Evolutionary conservation across 2,797 vertebrate species (phyloP), one percentile per base, ranked within the genome.

Genomic region (Pipistrellus kuhlii): DNA sequence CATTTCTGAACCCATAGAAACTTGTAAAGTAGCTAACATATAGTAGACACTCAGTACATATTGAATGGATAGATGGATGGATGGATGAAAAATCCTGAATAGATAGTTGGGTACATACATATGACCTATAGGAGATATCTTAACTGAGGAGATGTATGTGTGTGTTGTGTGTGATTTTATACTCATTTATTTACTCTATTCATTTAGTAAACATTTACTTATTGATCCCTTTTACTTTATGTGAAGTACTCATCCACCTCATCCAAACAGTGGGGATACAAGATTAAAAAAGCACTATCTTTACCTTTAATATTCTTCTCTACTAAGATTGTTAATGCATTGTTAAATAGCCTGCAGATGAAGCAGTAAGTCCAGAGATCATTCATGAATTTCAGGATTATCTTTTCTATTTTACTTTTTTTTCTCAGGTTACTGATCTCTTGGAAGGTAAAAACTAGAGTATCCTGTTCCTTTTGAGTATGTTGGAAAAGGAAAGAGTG

Each of bases 361-460:
- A 93, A 95, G 8, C 30, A 25, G 6, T 95, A 82, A 89, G 59
- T 76, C 55, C 73, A 72, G 51, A 94, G 11, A 62, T 90, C n/a
- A 72, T 87, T 92, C 18, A 81, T 48, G 46, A 89, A 80, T 93
- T 93, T 94, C 46, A 91, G 32, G 12, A 44, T 68, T 88, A 75
- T 86, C 27, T 80, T 95, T 84, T 81, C 18, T 88, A 75, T 91
- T 93, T 92, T 57, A 32, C 75, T 71, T 91, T 90, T 90, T 91
- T 75, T 72, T 2, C 48, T 53, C 27, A 84, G 77, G 4, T 30
- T 73, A 4, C 77, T 46, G 30, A 90, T 15, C 1, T 93, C 38
- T 62, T 95, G 86, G 35, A 87, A 77, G 57, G 21, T 88, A 75
- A 51, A 10, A 78, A 78, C 9, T 59, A 51, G n/a, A 80, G 5